Conservation (phyloP, 2,113 vertebrate species). For the Phoxinus phoxinus region DNA sequence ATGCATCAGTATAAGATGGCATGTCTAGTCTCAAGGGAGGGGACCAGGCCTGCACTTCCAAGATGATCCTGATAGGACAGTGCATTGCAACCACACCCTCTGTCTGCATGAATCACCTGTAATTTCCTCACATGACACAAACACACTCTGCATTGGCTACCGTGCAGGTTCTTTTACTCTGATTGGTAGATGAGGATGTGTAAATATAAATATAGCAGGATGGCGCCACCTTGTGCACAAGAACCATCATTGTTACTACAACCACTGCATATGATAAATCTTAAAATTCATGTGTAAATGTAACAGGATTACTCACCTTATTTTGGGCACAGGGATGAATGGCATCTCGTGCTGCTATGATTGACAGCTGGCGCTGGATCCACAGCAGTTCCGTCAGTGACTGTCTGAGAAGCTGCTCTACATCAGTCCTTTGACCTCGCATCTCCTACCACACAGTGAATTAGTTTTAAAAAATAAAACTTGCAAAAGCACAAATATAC, state of each 20-base stretch:
- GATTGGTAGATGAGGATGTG: constrained; percentile 23
- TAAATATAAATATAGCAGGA: constrained; percentile 16
- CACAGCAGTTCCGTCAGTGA: constrained; percentile 79
- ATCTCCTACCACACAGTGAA: constrained; percentile 56
- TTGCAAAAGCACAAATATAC: background rate
- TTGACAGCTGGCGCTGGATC: constrained; percentile 78
- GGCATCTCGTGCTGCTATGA: constrained; percentile 67
- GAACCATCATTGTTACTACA: background rate
- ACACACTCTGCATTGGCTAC: constrained; percentile 48
- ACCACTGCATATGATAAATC: background rate
- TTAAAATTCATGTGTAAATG: background rate
- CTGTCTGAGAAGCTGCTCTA: constrained; percentile 73
- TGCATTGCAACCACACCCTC: constrained; percentile 58
- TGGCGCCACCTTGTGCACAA: constrained; percentile 51
- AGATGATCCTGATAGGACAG: constrained; percentile 57
- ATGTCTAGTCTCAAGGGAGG: constrained; percentile 42
- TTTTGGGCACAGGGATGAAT: constrained; percentile 61
- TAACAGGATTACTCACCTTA: constrained; percentile 70
- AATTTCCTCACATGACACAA: constrained; percentile 35
- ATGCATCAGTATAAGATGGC: constrained; percentile 58
- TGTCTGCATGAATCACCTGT: constrained; percentile 52
- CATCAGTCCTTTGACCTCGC: constrained; percentile 67
- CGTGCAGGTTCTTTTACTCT: constrained; percentile 29
- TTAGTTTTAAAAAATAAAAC: too few species aligned
- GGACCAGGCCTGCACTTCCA: constrained; percentile 43